Evolutionary conservation across 2,113 vertebrate species (phyloP), one percentile per base, ranked within the genome.

Genomic region (Gymnorhina tibicen): DNA sequence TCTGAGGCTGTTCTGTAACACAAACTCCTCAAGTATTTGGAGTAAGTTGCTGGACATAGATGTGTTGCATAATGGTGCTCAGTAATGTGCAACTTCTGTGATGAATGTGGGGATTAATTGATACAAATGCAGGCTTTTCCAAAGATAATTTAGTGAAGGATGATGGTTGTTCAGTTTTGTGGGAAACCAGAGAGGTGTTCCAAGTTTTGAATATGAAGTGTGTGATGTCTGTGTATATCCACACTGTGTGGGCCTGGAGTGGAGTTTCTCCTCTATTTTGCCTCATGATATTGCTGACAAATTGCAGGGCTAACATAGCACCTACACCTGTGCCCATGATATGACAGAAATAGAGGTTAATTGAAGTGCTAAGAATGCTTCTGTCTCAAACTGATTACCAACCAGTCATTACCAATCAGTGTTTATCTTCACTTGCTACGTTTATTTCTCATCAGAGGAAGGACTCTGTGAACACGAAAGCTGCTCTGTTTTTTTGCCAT

Each of bases 191-290:
- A 21, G 15, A 60, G 4, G 7, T n/a, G 32, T 72, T 72, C 35
- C 11, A 35, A 21, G 15, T 27, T 85, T 41, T 63, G 37, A 37
- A n/a, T 8, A 10, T 35, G 35, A 37, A 63, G 9, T 4, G 6
- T 64, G 26, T 2, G 0, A 15, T 82, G 12, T 27, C 12, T 55
- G 6, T 37, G 11, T 63, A 6, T 79, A 33, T 56, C 35, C 1
- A 6, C 15, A n/a, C 19, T 17, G 5, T 0, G 1, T 18, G 24
- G 10, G 21, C 33, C 22, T 60, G 62, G 9, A 33, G 9, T 33
- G 22, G 27, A 46, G 5, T 53, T 79, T 79, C 28, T 53, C 50
- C 58, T 79, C 23, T 59, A 3, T 23, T 79, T 76, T 41, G 17
- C 16, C 19, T 86, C 16, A 7, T 6, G 2, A 13, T 33, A 17